These are phyloP conservation scores for Melinaea menophilus DNA, from an alignment of 2,888 invertebrate genomes.

Conservation along the genomic window DNA sequence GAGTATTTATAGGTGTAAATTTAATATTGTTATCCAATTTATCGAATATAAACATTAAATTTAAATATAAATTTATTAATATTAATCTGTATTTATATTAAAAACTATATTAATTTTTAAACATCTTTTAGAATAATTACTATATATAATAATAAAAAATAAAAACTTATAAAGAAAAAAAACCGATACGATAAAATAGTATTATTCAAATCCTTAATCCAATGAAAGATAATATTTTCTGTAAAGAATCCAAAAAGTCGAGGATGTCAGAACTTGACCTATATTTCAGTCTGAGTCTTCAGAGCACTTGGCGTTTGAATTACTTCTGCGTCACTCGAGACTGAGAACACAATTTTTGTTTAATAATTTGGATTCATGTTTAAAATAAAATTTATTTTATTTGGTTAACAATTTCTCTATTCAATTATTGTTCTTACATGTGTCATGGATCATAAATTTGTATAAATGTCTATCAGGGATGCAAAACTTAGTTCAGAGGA, in stretches of 20 bases:
- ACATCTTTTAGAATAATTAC: background rate
- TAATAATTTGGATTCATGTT: conserved; percentile 11
- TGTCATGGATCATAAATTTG: too few species aligned
- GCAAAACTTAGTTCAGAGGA: too few species aligned
- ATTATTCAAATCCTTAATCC: conserved; percentile 3
- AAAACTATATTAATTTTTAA: background rate
- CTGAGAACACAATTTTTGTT: conserved; percentile 23
- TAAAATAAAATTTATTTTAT: background rate
- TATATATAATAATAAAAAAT: too few species aligned
- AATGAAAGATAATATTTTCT: conserved; percentile 3
- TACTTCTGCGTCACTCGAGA: conserved; percentile 30
- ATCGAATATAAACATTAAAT: too few species aligned
- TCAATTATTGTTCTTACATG: too few species aligned
- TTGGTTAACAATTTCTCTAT: background rate
- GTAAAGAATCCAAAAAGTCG: conserved; percentile 19
- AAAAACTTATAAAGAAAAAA: background rate
- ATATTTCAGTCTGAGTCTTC: conserved; percentile 30
- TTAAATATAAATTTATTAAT: too few species aligned
- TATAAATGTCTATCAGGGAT: too few species aligned
- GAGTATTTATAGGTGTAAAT: too few species aligned
- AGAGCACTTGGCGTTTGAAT: conserved; percentile 29
- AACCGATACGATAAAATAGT: background rate
- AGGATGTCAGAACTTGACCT: conserved; percentile 29
- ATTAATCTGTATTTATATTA: too few species aligned
- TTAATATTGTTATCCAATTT: too few species aligned